A percentile compares a stretch with the other conserved stretches of the same genome.
Conservation (phyloP, 2,797 vertebrate genomes). For the Prionace glauca region DNA sequence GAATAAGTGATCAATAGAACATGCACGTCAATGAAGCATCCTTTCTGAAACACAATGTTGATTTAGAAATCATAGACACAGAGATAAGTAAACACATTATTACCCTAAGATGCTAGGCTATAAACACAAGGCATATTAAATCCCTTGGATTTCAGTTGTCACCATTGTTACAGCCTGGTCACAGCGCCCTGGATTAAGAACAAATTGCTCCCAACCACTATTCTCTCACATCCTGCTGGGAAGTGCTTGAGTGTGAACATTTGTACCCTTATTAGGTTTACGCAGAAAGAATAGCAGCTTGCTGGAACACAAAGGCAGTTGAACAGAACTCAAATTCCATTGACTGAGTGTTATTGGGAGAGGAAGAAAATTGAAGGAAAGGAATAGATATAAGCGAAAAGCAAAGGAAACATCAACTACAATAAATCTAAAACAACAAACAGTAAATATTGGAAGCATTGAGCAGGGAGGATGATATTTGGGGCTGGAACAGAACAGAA, state of each 20-base stretch:
- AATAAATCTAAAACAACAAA: background rate
- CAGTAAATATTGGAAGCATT: background rate
- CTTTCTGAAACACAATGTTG: background rate
- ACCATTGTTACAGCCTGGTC: background rate
- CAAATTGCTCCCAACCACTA: constrained; percentile 42
- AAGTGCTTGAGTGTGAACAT: too few relatives aligned
- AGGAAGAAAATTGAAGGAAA: background rate
- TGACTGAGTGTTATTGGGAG: background rate
- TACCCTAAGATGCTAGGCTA: background rate
- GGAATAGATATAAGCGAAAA: background rate
- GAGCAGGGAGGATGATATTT: background rate
- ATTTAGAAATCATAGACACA: background rate
- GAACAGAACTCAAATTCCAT: background rate
- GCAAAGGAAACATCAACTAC: background rate
- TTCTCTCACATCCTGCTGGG: constrained; percentile 35
- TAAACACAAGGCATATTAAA: background rate
- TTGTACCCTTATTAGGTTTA: too few relatives aligned
- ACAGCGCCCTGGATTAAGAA: background rate
- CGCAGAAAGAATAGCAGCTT: background rate
- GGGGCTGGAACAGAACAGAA: background rate
- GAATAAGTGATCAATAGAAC: background rate
- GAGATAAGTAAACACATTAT: background rate
- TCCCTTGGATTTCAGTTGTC: background rate
- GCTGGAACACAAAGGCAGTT: background rate
- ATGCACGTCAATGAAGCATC: background rate